Base-by-base conservation (phyloP, 23 tunicate species). In the Clavelina lepadiformis region DNA sequence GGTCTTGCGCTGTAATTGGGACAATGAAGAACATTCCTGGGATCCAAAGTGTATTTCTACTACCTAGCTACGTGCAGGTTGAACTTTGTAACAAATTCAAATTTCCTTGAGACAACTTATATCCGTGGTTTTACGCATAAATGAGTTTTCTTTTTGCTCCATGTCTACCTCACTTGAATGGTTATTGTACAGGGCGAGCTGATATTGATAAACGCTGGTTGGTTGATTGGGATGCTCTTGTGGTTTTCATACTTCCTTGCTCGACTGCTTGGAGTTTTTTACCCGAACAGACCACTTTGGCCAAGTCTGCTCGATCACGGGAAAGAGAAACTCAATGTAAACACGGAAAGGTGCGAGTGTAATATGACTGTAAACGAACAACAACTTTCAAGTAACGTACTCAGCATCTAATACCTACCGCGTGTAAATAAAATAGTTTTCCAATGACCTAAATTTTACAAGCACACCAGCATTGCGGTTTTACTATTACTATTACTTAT, bases 141-240 rank as follows among this genome's bases (percentile, higher is more conserved):
- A n/a, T n/a, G n/a, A 57, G 23, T n/a, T 64, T 27, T 61, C 0
- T 60, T 49, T 7, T 20, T 61, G 34, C 15, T 13, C 68, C 18
- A 29, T 30, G 23, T 30, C 1, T 47, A 0, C n/a, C n/a, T n/a
- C n/a, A n/a, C 18, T 57, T 66, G 33, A n/a, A n/a, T n/a, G n/a
- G n/a, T n/a, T n/a, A n/a, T n/a, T n/a, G n/a, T n/a, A n/a, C 34
- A 86, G 95, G 86, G 74, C 1, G 97, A 89, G 56, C 75, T 89
- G 49, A 64, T 89, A 20, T 38, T 89, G n/a, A 81, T 81, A 57
- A 89, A 89, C 47, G 70, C 45, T 13, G 58, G 69, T 28, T 89
- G 97, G 97, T 6, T 81, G 13, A 28, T 89, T 33, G 78, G 74
- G 11, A 41, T 56, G 28, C n/a, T 54, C 8, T 38, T 69, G 28